These are phyloP conservation scores for Xestoiulus laeticollis DNA, from an alignment of 2,888 invertebrate genomes.

Conservation along the genomic window DNA sequence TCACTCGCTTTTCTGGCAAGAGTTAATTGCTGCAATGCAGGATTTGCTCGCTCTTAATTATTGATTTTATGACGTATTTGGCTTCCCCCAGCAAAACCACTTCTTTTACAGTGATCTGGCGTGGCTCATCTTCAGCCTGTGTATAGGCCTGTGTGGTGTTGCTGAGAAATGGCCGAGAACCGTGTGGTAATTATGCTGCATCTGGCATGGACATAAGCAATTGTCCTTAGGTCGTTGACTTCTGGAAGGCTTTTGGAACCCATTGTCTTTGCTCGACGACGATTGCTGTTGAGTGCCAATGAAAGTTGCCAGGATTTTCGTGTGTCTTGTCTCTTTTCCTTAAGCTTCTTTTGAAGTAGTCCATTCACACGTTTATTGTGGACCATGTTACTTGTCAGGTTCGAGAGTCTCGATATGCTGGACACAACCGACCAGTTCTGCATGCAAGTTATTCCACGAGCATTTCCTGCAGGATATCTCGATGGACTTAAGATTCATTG, in stretches of 20 bases:
- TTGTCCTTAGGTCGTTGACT: not conserved
- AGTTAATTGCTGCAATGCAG: not conserved
- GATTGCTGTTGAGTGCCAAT: not conserved
- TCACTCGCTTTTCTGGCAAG: not conserved
- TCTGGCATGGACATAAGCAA: not conserved
- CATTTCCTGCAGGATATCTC: not conserved
- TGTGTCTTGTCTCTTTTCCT: not conserved
- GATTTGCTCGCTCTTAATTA: not conserved
- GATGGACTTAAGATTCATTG: conserved; percentile 21
- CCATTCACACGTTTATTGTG: not conserved
- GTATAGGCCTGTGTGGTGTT: not conserved
- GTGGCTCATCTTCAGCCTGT: not conserved
- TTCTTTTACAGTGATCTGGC: not conserved
- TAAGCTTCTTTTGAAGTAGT: not conserved
- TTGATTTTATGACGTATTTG: not conserved
- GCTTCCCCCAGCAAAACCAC: not conserved
- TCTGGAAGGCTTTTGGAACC: not conserved
- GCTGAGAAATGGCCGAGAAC: conserved; percentile 13
- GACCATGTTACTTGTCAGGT: conserved; percentile 3
- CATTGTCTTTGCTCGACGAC: not conserved
- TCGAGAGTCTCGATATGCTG: not conserved
- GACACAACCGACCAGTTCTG: not conserved
- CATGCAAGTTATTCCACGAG: not conserved
- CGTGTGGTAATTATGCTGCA: not conserved
- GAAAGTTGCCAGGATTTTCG: not conserved